Evolutionary conservation across 2,888 invertebrate species (phyloP).

Genomic region (Scaptomyza reducta): DNA sequence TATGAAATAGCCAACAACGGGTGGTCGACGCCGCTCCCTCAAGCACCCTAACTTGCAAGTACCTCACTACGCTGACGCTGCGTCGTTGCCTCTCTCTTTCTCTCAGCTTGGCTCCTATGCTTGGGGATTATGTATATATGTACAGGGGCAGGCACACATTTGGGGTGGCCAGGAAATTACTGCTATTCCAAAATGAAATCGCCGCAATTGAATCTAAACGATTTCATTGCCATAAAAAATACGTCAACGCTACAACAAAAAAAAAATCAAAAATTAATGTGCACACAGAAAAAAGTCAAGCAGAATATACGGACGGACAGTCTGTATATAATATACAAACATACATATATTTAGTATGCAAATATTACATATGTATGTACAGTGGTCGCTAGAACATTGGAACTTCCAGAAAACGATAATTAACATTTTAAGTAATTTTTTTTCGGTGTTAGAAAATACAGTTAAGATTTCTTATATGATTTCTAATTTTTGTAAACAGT

Average conservation of each 20-base stretch:
- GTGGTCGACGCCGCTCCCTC: slow-evolving; percentile 36
- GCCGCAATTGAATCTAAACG: slow-evolving; percentile 77
- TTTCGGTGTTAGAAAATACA: too few species aligned
- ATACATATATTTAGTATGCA: slow-evolving; percentile 15
- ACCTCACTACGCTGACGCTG: slow-evolving; percentile 14
- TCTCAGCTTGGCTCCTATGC: slow-evolving; percentile 24
- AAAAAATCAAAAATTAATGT: slow-evolving; percentile 42
- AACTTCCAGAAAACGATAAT: not conserved
- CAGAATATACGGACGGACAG: slow-evolving; percentile 15
- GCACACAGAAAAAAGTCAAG: slow-evolving; percentile 7
- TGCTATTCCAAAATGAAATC: slow-evolving; percentile 75
- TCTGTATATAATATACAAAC: slow-evolving; percentile 20
- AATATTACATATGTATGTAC: slow-evolving; percentile 9
- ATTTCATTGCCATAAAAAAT: slow-evolving; percentile 73
- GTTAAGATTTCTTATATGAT: not conserved
- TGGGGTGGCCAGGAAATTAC: slow-evolving; percentile 73
- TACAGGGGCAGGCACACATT: slow-evolving; percentile 12
- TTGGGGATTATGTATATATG: slow-evolving; percentile 27
- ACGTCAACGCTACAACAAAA: slow-evolving; percentile 54
- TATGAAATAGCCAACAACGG: slow-evolving; percentile 68
- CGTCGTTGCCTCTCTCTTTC: slow-evolving; percentile 3
- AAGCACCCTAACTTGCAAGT: slow-evolving; percentile 10
- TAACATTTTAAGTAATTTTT: too few species aligned
- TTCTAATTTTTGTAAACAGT: not conserved
- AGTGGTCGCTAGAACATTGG: not conserved